Conservation (phyloP, 1,140 invertebrate species). For the Zaprionus gabonicus region DNA sequence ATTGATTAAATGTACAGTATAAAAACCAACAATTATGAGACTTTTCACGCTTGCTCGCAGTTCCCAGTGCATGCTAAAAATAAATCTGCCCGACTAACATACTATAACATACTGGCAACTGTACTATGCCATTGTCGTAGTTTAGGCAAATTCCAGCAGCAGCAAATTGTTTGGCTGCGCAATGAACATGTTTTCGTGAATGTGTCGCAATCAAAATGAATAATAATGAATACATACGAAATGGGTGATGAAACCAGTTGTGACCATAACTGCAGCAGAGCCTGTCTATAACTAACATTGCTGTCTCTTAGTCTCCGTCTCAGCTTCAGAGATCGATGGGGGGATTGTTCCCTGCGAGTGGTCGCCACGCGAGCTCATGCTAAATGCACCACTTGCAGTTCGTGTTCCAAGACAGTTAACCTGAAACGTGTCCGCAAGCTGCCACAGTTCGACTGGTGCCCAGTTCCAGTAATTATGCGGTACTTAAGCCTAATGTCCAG, state of each 20-base stretch:
- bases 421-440: slow-evolving; percentile 57
- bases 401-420: slow-evolving; percentile 44
- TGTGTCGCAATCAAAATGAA: slow-evolving; percentile 80
- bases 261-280: slow-evolving; percentile 67
- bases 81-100: not conserved
- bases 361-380: slow-evolving; percentile 35
- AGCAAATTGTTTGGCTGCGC: slow-evolving; percentile 52
- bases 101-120: slow-evolving; percentile 2
- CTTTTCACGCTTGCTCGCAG: slow-evolving; percentile 65
- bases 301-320: not conserved
- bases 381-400: slow-evolving; percentile 61
- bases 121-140: slow-evolving; percentile 39
- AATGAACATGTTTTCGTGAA: slow-evolving; percentile 64
- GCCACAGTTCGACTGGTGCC: slow-evolving; percentile 1
- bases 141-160: slow-evolving; percentile 46
- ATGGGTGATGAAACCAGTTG: slow-evolving; percentile 76
- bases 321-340: slow-evolving; percentile 54
- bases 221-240: slow-evolving; percentile 74
- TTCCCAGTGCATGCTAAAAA: slow-evolving; percentile 38
- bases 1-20: slow-evolving; percentile 62
- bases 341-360: slow-evolving; percentile 29
- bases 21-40: slow-evolving; percentile 63
- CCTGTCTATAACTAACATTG: not conserved
- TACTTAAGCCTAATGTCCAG: slow-evolving; percentile 8
- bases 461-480: slow-evolving; percentile 5